A percentile compares a stretch with the other conserved stretches of the same genome.
Evolutionary conservation across 2,113 vertebrate genomes (phyloP).

Genomic region (Sapayoa aenigma): DNA sequence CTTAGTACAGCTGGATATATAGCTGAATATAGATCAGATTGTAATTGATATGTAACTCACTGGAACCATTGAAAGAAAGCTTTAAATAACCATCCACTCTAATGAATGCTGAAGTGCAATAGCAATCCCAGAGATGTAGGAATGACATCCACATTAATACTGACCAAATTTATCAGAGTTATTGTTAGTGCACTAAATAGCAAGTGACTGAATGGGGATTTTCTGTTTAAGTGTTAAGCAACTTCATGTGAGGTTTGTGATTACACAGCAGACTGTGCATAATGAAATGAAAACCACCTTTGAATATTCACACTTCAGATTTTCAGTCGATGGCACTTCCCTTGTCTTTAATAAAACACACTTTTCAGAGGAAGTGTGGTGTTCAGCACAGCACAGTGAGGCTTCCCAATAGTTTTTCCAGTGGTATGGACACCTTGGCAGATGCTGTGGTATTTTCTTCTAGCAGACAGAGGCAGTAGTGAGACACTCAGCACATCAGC

Average conservation of each 20-base stretch:
- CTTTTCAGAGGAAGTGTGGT: neutral
- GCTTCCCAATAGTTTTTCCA: neutral
- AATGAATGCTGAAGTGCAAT: slow-evolving; percentile 4
- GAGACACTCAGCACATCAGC: neutral
- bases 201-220: neutral
- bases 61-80: neutral
- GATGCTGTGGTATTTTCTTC: neutral
- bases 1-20: neutral
- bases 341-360: neutral
- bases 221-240: neutral
- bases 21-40: slow-evolving; percentile 3
- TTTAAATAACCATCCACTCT: neutral
- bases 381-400: neutral
- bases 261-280: neutral
- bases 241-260: neutral
- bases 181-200: slow-evolving; percentile 15
- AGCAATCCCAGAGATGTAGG: neutral
- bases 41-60: slow-evolving; percentile 32
- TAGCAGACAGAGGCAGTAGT: neutral
- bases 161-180: slow-evolving; percentile 11
- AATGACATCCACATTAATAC: neutral
- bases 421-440: neutral
- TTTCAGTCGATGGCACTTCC: neutral
- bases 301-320: neutral
- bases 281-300: neutral